phyloP scores from a whole-genome alignment of 2,888 invertebrate species.

The Chaitophorus viminalis region DNA sequence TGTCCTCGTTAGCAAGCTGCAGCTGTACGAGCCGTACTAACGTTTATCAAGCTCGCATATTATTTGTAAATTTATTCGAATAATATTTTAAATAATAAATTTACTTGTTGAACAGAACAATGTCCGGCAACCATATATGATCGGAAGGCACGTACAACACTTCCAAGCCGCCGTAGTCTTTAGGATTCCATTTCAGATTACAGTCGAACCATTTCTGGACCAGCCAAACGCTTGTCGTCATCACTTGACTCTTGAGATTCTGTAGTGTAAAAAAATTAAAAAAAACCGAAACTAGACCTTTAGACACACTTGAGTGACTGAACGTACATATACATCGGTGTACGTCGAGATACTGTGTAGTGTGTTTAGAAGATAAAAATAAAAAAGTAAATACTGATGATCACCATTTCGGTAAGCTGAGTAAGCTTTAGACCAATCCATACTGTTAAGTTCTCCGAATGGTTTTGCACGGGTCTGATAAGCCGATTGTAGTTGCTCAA shows the following conservation, averaged over 20 bases:
- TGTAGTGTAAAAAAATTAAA: constrained; percentile 63
- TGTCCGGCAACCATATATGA: constrained; percentile 96
- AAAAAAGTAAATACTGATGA: not conserved
- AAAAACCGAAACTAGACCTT: not conserved
- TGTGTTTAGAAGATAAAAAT: too few relatives aligned
- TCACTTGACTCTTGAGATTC: constrained; percentile 91
- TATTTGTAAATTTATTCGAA: too few relatives aligned
- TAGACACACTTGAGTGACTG: too few relatives aligned
- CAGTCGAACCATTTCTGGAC: constrained; percentile 96
- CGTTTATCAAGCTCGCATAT: not conserved
- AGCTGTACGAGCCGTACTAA: not conserved
- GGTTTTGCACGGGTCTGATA: constrained; percentile 92
- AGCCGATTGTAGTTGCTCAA: constrained; percentile 95
- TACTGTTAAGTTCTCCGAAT: constrained; percentile 91
- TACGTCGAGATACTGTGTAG: too few relatives aligned
- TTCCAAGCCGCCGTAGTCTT: constrained; percentile 90
- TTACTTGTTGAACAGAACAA: constrained; percentile 92
- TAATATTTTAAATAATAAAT: constrained; percentile 64
- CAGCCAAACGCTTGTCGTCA: constrained; percentile 95
- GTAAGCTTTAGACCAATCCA: constrained; percentile 89
- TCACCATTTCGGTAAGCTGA: constrained; percentile 84
- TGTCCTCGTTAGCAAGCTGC: not conserved
- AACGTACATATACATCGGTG: too few relatives aligned
- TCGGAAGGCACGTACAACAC: constrained; percentile 94
- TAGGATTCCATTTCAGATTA: constrained; percentile 88